phyloP scores from a whole-genome alignment of 2,113 vertebrate genomes.

The Pogonocichla stellata region DNA sequence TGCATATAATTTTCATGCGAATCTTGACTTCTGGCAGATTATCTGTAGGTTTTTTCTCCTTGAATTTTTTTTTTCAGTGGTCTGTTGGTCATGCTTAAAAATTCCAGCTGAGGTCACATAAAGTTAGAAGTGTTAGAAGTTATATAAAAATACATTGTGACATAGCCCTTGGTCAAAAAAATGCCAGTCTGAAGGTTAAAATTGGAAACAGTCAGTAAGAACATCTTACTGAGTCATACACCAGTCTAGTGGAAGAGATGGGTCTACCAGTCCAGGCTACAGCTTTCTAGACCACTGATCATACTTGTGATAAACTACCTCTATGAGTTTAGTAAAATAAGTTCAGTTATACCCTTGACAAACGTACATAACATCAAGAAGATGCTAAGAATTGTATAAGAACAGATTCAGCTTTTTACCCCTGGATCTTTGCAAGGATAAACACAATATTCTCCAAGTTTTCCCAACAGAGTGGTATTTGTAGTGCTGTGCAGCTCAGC shows the following conservation, averaged over 20 bases:
- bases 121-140: background rate
- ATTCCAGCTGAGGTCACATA: background rate
- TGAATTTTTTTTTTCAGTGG: background rate
- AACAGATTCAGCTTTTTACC: background rate
- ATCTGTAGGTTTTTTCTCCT: background rate
- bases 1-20: background rate
- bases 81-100: fast-evolving
- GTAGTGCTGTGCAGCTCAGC: no score
- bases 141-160: background rate
- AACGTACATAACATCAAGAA: background rate
- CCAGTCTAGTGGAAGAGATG: background rate
- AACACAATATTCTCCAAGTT: background rate
- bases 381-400: background rate
- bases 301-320: background rate
- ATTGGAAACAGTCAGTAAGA: background rate
- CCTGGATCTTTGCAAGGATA: background rate
- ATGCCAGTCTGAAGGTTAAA: background rate
- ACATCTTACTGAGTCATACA: background rate
- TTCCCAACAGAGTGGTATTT: background rate
- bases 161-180: background rate
- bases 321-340: background rate
- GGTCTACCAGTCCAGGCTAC: background rate
- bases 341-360: background rate
- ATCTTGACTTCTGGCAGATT: background rate
- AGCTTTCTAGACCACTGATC: background rate